Evolutionary conservation across 2,797 vertebrate species (phyloP).

Genomic region (Loriculus beryllinus): DNA sequence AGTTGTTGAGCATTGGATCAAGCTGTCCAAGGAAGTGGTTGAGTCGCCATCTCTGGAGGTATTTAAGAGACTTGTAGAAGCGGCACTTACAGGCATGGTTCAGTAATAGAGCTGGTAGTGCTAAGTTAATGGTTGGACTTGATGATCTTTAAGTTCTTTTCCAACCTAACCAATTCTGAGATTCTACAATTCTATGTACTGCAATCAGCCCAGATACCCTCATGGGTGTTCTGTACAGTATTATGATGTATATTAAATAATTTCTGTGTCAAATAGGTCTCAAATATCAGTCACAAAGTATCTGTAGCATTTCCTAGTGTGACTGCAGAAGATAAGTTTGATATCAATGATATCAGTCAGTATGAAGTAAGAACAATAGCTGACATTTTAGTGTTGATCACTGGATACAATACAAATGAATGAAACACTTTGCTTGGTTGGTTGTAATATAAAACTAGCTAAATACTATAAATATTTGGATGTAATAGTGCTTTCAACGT

Average conservation of each 20-base stretch:
- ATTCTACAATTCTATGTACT: not conserved
- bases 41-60: too few relatives aligned
- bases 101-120: not conserved
- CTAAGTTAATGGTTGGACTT: not conserved
- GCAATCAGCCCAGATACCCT: not conserved
- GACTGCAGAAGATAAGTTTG: not conserved
- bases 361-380: not conserved
- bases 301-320: not conserved
- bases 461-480: slow-evolving; percentile 39
- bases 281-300: not conserved
- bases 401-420: not conserved
- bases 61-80: not conserved
- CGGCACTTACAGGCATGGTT: not conserved
- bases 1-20: not conserved
- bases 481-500: slow-evolving; percentile 12
- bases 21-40: too few relatives aligned
- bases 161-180: not conserved
- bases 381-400: not conserved
- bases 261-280: not conserved
- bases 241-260: not conserved
- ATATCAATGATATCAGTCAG: not conserved
- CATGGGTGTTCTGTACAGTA: not conserved
- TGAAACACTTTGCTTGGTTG: not conserved
- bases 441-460: not conserved
- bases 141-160: not conserved